Evolutionary conservation across 2,888 invertebrate species (phyloP), one percentile per base, ranked within the genome.

Genomic region (Nyleta sp.): DNA sequence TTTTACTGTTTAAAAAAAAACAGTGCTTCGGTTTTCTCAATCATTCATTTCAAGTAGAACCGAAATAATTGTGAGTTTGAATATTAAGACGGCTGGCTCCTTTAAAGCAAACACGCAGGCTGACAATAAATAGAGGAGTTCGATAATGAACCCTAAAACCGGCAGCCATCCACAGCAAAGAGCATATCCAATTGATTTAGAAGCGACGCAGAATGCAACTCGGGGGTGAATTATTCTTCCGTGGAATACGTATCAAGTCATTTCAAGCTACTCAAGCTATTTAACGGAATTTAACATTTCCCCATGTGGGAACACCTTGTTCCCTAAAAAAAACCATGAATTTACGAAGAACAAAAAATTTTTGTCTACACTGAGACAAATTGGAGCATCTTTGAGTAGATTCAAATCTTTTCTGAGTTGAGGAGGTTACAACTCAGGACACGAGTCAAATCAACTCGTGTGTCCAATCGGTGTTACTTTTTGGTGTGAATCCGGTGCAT

Each of bases 241-340:
- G 79, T 82, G 48, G 75, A 81, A 82, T 83, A 78, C 80, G 83
- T 82, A 82, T 84, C 75, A 65, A 84, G 82, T 85, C 88, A 90
- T 90, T 90, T 89, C 89, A 89, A 87, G 90, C 84, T 89, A 90
- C 81, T 90, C 87, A 87, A 80, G 53, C 67, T 78, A 78, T 81
- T 82, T 81, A 82, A 82, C 76, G 80, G 78, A 76, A 80, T 80
- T 78, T 80, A 52, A 50, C 74, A 59, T 70, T 75, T 78, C 52
- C 67, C 71, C n/a, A 44, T 20, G 11, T 28, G 71, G 46, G 53
- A 53, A 68, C 53, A 53, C 52, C 20, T 64, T 48, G 44, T 33
- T n/a, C 18, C n/a, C 1, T n/a, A 22, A 38, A 59, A 62, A 65
- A 24, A 7, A 24, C 3, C 3, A 24, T n/a, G n/a, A n/a, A n/a